Base-by-base conservation (phyloP, 92 coral and sea anemone genomes). In the Actinostola sp. region DNA sequence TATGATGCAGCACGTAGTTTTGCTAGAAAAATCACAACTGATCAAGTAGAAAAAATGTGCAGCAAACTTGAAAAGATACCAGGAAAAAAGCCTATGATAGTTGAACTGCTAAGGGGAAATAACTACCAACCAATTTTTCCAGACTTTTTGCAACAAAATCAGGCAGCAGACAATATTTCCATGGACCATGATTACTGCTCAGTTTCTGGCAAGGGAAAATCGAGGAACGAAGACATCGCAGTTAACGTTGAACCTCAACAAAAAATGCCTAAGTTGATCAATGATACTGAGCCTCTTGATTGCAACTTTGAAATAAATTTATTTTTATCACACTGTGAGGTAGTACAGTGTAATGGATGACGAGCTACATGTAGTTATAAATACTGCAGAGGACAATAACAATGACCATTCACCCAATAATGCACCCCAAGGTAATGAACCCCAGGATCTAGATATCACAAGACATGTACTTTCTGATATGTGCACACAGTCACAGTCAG, bases 1-100 rank as follows among this genome's bases (percentile, higher is more conserved):
- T 65, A 65, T 33, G 52, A 78, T 8, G 70, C 77, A 19, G 36
- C 84, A 0, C 78, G 78, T 26, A 48, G 59, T 41, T 78, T 69
- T 70, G 77, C 84, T 21, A 59, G 57, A 20, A 66, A 78, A 34
- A 62, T 78, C 43, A 58, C 56, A 51, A 64, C 31, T 52, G 68
- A 52, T 67, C 46, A 30, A 35, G 58, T 46, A 41, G 60, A 32
- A 78, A 67, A 69, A 53, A 4, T 53, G 60, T 53, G 30, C 60
- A 53, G 27, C 13, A 21, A 53, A 1, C 60, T 53, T 53, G 60
- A 53, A 24, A 2, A 2, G 2, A 53, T 53, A 19, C 29, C 60
- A 53, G 60, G 23, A 1, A 53, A 53, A 53, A 53, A 2, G 60
- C 60, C 79, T 4, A 60, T 73, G 66, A 73, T 73, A 35, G 51